A percentile compares a stretch with the other conserved stretches of the same genome.
These are phyloP conservation scores for Smittia aterrima DNA, from an alignment of 2,888 invertebrate genomes.

Conservation along the genomic window DNA sequence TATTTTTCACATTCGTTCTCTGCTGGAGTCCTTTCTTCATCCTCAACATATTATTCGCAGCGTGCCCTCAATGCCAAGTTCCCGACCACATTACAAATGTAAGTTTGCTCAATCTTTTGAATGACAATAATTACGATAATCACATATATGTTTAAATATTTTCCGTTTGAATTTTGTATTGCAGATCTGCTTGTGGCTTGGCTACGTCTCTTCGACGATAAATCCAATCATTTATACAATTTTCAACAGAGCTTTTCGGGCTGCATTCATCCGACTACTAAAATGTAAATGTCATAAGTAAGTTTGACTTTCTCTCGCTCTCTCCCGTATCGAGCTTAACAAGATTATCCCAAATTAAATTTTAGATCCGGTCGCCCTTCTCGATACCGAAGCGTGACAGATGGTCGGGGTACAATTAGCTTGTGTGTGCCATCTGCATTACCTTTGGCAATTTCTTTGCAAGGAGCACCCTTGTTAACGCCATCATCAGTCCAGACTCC, in stretches of 20 bases:
- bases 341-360: conserved; percentile 43
- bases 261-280: conserved; percentile 75
- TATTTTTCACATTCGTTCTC: conserved; percentile 88
- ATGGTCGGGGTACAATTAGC: conserved; percentile 67
- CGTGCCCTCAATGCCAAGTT: conserved; percentile 75
- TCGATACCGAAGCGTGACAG: conserved; percentile 68
- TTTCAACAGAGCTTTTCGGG: conserved; percentile 85
- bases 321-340: neutral
- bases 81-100: conserved; percentile 57
- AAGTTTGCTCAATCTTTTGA: too few relatives aligned
- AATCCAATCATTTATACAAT: conserved; percentile 93
- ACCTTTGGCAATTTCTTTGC: conserved; percentile 72
- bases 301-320: conserved; percentile 43
- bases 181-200: conserved; percentile 79
- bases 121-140: too few relatives aligned
- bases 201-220: conserved; percentile 88
- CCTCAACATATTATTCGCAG: conserved; percentile 81
- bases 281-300: conserved; percentile 75
- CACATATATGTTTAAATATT: too few relatives aligned
- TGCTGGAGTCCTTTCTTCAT: conserved; percentile 94
- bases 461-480: conserved; percentile 59
- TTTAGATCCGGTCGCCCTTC: conserved; percentile 69
- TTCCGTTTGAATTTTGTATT: conserved; percentile 50
- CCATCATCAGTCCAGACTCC: conserved; percentile 51
- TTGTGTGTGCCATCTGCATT: conserved; percentile 70